Conservation (phyloP, 2,888 invertebrate genomes). For the Heliconius sara region DNA sequence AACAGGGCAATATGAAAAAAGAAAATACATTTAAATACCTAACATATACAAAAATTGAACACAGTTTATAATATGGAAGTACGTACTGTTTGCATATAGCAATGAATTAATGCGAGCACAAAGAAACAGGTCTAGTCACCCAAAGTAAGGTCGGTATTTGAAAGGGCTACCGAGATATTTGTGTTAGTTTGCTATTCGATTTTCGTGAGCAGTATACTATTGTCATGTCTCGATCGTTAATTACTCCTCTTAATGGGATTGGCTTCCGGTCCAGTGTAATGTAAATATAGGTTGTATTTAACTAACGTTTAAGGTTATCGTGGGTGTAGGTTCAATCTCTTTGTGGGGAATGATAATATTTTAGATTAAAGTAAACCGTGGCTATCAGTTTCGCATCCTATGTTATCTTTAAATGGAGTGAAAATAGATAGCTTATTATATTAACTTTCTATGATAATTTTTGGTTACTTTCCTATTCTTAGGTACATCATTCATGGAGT, state of each 20-base stretch:
- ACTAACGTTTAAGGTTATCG: too few species aligned
- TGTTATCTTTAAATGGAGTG: too few species aligned
- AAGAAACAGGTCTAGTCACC: slow-evolving; percentile 65
- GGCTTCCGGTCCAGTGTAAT: slow-evolving; percentile 13
- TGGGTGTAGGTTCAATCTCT: not conserved
- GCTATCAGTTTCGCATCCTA: too few species aligned
- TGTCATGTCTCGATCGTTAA: slow-evolving; percentile 26
- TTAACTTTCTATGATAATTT: too few species aligned
- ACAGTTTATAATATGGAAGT: not conserved
- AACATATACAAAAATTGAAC: not conserved
- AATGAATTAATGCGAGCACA: slow-evolving; percentile 50
- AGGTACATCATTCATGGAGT: not conserved
- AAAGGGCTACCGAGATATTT: slow-evolving; percentile 72
- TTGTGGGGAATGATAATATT: too few species aligned
- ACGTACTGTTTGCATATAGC: slow-evolving; percentile 9
- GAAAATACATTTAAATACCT: not conserved
- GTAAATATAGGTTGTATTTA: not conserved
- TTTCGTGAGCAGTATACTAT: slow-evolving; percentile 46
- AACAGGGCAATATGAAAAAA: not conserved
- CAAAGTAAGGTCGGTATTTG: slow-evolving; percentile 76
- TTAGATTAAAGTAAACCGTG: too few species aligned
- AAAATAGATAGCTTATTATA: too few species aligned
- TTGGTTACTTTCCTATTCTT: too few species aligned
- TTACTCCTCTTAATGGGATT: slow-evolving; percentile 10
- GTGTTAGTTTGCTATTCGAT: slow-evolving; percentile 56